Base-by-base conservation (phyloP, 2,113 vertebrate genomes). In the Capra hircus region DNA sequence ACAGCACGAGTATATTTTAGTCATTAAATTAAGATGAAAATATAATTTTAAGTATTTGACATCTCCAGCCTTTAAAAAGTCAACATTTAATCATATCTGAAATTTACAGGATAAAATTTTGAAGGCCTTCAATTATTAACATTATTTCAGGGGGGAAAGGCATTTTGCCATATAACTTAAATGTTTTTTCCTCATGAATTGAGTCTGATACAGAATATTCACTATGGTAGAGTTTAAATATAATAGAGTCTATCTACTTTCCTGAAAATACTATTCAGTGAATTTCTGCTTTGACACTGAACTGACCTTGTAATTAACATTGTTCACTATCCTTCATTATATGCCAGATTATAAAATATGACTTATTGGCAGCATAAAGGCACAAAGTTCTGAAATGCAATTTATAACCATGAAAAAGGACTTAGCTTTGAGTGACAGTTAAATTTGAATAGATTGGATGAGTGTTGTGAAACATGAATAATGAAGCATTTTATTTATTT, bases 381-480 rank as follows among this genome's bases (percentile, higher is more conserved):
- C 84, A 86, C 36, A 95, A 77, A 97, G 52, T 91, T 92, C 88
- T 96, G 55, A 94, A 98, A 97, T 95, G 48, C 25, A 97, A 97
- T 97, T 98, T 94, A 95, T 97, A 96, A 95, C 92, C 82, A 94
- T 97, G 74, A 81, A 96, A 98, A 98, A 95, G 67, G 1, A n/a
- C 43, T 84, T 77, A 96, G 53, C 60, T 93, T 96, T 98, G 96
- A 97, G 11, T 96, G 94, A 88, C 62, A 64, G 33, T 94, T 98
- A 94, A 94, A 97, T 98, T 95, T 96, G 94, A 98, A 91, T 95
- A 98, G 16, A 97, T 71, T 74, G 21, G 5, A 30, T 95, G 50
- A 96, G 21, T n/a, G 50, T 95, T 96, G 33, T 90, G 53, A 97
- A 98, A 95, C 36, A 90, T 96, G 97, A 91, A 98, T 55, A 92